A percentile compares a stretch with the other conserved stretches of the same genome.
phyloP scores from a whole-genome alignment of 2,113 vertebrate species.

The Nycticebus coucang region DNA sequence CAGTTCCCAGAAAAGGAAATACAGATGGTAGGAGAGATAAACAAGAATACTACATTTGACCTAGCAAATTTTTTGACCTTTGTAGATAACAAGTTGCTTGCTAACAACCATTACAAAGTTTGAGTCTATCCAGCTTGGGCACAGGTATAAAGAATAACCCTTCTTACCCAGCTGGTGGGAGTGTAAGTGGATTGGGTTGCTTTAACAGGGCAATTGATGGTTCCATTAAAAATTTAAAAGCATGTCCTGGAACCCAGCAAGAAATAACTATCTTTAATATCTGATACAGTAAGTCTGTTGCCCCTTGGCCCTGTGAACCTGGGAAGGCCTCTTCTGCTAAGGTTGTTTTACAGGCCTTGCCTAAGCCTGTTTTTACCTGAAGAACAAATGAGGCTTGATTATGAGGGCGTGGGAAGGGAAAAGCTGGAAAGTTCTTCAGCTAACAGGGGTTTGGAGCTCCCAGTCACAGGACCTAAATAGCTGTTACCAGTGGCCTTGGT shows the following conservation, averaged over 20 bases:
- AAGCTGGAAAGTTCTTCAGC: rapidly evolving
- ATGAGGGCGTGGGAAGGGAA: background rate
- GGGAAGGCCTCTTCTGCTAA: background rate
- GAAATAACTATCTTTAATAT: rapidly evolving
- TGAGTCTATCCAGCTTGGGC: background rate
- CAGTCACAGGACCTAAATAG: background rate
- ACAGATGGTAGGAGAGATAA: background rate
- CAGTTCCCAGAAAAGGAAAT: background rate
- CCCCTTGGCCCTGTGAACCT: too few species aligned
- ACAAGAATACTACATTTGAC: background rate
- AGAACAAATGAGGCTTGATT: background rate
- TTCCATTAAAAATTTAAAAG: slow-evolving; percentile 1
- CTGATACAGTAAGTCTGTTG: too few species aligned
- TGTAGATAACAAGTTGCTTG: background rate
- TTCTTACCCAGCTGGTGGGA: background rate
- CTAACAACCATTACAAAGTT: background rate
- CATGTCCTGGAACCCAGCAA: background rate
- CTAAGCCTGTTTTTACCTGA: background rate
- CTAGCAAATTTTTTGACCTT: background rate
- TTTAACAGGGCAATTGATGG: background rate
- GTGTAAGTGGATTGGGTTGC: background rate
- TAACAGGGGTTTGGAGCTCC: background rate
- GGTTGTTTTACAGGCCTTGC: background rate
- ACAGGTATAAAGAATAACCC: background rate
- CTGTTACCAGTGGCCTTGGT: rapidly evolving